Percentiles rank a stretch among this genome's conserved stretches.
Evolutionary conservation across 1,140 invertebrate genomes (phyloP).

Genomic region (Penaeus indicus): DNA sequence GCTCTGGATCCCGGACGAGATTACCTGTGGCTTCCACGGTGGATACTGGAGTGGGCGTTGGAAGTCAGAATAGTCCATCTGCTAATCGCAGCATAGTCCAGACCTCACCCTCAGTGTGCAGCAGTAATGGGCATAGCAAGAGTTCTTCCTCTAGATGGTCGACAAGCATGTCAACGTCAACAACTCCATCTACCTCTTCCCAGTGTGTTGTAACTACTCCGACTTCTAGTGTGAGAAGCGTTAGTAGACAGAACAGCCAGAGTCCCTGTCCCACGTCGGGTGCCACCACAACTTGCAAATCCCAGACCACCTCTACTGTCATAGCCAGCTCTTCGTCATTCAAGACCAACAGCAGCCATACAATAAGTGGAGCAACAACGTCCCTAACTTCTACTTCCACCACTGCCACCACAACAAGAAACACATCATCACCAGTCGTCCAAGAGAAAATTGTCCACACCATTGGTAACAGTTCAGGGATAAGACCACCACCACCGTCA

Average conservation of each 20-base stretch:
- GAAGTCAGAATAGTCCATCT: conserved; percentile 45
- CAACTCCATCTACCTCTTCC: conserved; percentile 45
- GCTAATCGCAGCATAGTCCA: conserved; percentile 29
- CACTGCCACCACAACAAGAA: conserved; percentile 45
- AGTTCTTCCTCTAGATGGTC: conserved; percentile 39
- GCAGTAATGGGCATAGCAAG: conserved; percentile 30
- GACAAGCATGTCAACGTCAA: conserved; percentile 9
- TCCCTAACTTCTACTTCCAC: conserved; percentile 33
- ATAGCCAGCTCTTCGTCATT: conserved; percentile 29
- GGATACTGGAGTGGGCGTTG: conserved; percentile 22
- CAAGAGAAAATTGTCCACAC: conserved; percentile 46
- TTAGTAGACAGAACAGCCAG: conserved; percentile 35
- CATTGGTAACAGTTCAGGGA: conserved; percentile 44
- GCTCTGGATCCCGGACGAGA: conserved; percentile 48
- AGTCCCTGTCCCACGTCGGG: conserved; percentile 34
- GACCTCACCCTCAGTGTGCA: not conserved
- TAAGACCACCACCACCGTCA: conserved; percentile 41
- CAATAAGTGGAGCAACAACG: conserved; percentile 10
- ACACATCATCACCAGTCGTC: conserved; percentile 53
- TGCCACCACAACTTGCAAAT: conserved; percentile 37
- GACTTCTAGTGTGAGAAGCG: conserved; percentile 30
- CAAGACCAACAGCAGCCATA: conserved; percentile 27
- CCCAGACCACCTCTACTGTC: not conserved
- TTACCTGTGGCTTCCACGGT: conserved; percentile 32
- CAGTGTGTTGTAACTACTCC: conserved; percentile 15